Evolutionary conservation across 2,113 vertebrate species (phyloP).

Genomic region (Ciconia maguari): DNA sequence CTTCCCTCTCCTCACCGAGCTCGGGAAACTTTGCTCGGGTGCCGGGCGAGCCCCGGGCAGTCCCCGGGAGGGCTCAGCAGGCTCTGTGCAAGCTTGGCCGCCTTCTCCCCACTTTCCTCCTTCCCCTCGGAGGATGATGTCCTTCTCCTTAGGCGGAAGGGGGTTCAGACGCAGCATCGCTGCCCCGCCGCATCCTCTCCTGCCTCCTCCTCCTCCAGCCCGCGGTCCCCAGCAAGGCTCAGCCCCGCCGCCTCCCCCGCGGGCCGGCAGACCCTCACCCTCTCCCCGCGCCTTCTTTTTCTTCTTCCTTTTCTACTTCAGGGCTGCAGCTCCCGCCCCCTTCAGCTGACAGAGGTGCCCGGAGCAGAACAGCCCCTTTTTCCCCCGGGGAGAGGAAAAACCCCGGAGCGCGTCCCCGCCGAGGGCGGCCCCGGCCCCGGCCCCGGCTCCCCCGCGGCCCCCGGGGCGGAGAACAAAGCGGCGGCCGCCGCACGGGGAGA

Average conservation of each 20-base stretch:
- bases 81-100: neutral
- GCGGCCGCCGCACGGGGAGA: neutral
- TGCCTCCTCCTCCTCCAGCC: neutral
- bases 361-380: neutral
- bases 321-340: constrained; percentile 33
- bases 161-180: neutral
- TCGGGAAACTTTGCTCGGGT: constrained; percentile 33
- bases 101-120: neutral
- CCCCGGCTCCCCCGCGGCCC: neutral
- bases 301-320: constrained; percentile 37
- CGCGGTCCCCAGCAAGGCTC: neutral
- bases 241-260: neutral
- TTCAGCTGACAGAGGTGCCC: constrained; percentile 19
- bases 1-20: neutral
- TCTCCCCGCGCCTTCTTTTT: neutral
- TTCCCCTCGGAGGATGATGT: neutral
- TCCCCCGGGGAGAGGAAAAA: neutral
- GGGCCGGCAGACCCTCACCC: neutral
- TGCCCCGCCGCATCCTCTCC: neutral
- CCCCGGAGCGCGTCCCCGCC: neutral
- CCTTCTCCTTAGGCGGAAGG: neutral
- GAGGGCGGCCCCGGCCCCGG: neutral
- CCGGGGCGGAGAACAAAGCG: neutral
- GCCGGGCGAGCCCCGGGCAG: neutral
- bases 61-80: neutral